Percentiles rank a stretch among this genome's conserved stretches.
phyloP scores from a whole-genome alignment of 2,888 invertebrate species.

The Auanema freiburgensis region DNA sequence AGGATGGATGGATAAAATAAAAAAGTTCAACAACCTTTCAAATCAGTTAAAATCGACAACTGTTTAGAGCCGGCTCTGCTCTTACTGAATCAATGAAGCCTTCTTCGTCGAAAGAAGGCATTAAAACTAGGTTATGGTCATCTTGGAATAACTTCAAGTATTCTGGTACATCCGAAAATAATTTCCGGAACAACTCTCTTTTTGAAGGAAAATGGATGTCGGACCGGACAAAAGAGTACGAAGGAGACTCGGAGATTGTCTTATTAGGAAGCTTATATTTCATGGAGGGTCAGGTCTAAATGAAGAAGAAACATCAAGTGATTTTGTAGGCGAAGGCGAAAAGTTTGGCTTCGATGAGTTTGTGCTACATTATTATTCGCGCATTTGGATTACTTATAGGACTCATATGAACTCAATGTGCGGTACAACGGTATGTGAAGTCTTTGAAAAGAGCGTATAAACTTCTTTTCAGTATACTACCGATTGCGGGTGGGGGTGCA shows the following conservation, averaged over 20 bases:
- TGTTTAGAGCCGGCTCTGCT: conserved; percentile 14
- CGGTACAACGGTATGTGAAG: conserved; percentile 22
- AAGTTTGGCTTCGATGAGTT: conserved; percentile 34
- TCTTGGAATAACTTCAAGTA: conserved; percentile 48
- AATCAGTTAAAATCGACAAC: no score
- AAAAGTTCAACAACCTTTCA: no score
- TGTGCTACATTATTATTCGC: conserved; percentile 43
- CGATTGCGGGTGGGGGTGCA: conserved; percentile 93
- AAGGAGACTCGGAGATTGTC: conserved; percentile 25
- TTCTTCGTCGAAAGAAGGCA: conserved; percentile 8
- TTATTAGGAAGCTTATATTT: conserved; percentile 26
- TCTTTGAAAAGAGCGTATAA: neutral
- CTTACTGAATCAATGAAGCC: conserved; percentile 7
- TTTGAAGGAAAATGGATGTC: conserved; percentile 36
- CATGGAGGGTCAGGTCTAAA: neutral
- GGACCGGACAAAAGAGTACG: conserved; percentile 37
- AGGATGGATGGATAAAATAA: neutral
- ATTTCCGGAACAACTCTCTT: neutral
- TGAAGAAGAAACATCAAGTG: neutral
- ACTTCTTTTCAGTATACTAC: conserved; percentile 74
- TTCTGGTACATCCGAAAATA: conserved; percentile 21
- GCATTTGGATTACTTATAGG: conserved; percentile 76
- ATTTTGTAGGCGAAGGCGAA: conserved; percentile 10
- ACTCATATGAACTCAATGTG: conserved; percentile 55
- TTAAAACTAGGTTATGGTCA: conserved; percentile 36